Percentiles rank a stretch among this genome's conserved stretches.
Conservation (phyloP, 2,797 vertebrate species). For the Allobates femoralis region DNA sequence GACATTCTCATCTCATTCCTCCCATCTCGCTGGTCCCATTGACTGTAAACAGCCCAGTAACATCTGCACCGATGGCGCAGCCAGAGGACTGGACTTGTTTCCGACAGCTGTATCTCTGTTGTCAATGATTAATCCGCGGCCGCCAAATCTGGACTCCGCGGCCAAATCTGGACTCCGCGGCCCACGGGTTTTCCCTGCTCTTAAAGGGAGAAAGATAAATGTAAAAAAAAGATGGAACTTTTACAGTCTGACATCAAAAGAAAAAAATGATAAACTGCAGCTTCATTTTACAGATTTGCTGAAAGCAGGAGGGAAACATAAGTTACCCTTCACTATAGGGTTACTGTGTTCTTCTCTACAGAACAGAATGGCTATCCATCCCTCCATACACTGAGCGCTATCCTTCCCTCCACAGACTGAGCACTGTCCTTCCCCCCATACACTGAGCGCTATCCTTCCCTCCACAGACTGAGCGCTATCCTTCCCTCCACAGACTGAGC, state of each 20-base stretch:
- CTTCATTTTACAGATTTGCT: background rate
- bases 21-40: background rate
- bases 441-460: too few relatives aligned
- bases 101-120: slow-evolving; percentile 33
- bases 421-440: too few relatives aligned
- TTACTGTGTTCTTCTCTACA: too few relatives aligned
- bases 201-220: background rate
- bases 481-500: too few relatives aligned
- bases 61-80: slow-evolving; percentile 15
- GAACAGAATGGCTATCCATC: too few relatives aligned
- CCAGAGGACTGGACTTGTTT: slow-evolving; percentile 11
- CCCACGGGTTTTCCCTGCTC: background rate
- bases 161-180: slow-evolving; percentile 6
- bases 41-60: slow-evolving; percentile 18
- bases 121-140: background rate
- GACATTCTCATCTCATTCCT: slow-evolving; percentile 33
- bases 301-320: background rate
- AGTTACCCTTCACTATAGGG: too few relatives aligned
- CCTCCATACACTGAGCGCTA: too few relatives aligned
- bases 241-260: background rate
- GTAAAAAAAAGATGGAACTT: background rate
- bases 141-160: slow-evolving; percentile 13
- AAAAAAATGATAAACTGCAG: background rate
- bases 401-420: too few relatives aligned
- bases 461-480: too few relatives aligned